These are phyloP conservation scores for Cephus nigrinus DNA, from an alignment of 2,888 invertebrate genomes.

Conservation along the genomic window DNA sequence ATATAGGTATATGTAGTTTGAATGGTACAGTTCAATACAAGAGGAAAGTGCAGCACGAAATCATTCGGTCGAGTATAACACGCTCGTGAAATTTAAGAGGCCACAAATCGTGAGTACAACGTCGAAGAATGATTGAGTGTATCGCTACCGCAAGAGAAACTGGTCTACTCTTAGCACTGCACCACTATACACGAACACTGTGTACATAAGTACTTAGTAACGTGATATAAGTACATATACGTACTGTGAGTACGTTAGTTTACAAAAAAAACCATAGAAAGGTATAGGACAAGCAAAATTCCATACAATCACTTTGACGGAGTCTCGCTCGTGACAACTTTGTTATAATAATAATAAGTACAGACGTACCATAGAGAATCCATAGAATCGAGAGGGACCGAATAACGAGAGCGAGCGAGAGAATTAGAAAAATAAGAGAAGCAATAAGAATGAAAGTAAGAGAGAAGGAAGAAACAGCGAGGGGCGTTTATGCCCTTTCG, in stretches of 20 bases:
- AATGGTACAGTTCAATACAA: not conserved
- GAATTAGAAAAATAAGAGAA: not conserved
- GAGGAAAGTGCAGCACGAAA: not conserved
- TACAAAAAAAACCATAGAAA: not conserved
- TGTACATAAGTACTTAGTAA: not conserved
- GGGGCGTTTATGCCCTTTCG: conserved; percentile 1
- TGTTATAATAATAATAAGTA: not conserved
- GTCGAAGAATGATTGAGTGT: conserved; percentile 2
- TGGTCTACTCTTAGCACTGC: not conserved
- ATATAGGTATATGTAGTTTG: not conserved
- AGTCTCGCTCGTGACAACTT: not conserved
- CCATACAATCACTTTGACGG: not conserved
- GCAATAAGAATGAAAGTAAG: not conserved
- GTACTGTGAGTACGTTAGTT: not conserved
- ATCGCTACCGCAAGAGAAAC: not conserved
- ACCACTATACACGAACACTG: not conserved
- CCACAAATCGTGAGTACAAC: conserved; percentile 1
- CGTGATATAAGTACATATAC: not conserved
- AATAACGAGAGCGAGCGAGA: not conserved
- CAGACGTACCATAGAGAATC: not conserved
- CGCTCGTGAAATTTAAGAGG: conserved; percentile 4
- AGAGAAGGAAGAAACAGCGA: not conserved
- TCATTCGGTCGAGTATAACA: not conserved
- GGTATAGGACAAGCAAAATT: not conserved
- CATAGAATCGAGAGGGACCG: not conserved